A percentile compares a stretch with the other conserved stretches of the same genome.
Conservation (phyloP, 2,888 invertebrate genomes). For the Drosophila gaucha region DNA sequence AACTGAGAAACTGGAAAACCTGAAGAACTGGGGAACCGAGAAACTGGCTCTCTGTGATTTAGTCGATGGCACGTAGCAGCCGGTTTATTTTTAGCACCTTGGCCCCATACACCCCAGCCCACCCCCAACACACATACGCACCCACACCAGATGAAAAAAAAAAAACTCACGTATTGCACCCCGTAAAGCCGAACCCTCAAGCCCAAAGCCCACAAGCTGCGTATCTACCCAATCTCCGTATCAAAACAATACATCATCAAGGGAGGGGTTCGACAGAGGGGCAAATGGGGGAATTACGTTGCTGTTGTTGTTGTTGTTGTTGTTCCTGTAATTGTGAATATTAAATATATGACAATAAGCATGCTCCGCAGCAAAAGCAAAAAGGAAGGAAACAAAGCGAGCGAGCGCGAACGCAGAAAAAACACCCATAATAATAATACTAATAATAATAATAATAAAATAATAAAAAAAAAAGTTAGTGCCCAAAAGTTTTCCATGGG, state of each 20-base stretch:
- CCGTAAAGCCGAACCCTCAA: constrained; percentile 7
- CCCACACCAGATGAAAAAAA: not conserved
- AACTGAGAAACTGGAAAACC: not conserved
- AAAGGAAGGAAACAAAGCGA: constrained; percentile 7
- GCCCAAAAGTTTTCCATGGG: constrained; percentile 32
- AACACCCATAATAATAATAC: constrained; percentile 13
- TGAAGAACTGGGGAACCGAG: not conserved
- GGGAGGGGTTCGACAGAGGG: constrained; percentile 14
- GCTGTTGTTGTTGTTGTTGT: constrained; percentile 18
- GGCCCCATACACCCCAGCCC: not conserved
- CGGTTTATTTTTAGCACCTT: constrained; percentile 72
- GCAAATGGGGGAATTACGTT: constrained; percentile 2
- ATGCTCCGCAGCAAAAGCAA: constrained; percentile 9
- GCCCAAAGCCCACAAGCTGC: constrained; percentile 15
- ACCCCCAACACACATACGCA: not conserved
- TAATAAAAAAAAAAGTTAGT: constrained; percentile 16
- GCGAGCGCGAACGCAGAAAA: not conserved
- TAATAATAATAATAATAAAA: constrained; percentile 10
- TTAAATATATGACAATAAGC: constrained; percentile 60
- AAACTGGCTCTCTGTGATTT: constrained; percentile 47
- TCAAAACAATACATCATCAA: constrained; percentile 72
- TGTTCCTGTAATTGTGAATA: constrained; percentile 69
- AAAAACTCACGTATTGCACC: constrained; percentile 10
- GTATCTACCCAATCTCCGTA: constrained; percentile 47
- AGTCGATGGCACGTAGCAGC: constrained; percentile 57